These are phyloP conservation scores for Gryllus bimaculatus DNA, from an alignment of 1,140 invertebrate genomes.

Conservation along the genomic window DNA sequence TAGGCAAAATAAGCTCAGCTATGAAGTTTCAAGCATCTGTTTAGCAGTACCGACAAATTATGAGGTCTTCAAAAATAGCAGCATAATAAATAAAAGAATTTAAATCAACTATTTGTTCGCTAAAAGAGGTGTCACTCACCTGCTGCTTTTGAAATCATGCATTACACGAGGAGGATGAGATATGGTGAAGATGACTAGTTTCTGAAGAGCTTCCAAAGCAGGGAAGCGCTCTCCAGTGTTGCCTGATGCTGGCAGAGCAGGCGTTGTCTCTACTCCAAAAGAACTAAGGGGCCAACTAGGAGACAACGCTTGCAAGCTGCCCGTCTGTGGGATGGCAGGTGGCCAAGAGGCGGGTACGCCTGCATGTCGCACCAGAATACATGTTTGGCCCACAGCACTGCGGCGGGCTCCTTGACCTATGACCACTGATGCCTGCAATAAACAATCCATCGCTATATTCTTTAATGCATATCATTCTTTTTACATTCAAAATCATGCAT, in stretches of 20 bases:
- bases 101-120: no score
- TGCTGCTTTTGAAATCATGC: conserved; percentile 34
- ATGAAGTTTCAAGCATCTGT: no score
- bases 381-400: conserved; percentile 36
- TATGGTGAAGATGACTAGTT: conserved; percentile 30
- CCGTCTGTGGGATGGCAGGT: not conserved
- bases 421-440: conserved; percentile 29
- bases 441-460: not conserved
- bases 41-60: no score
- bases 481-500: not conserved
- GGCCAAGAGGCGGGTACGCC: conserved; percentile 35
- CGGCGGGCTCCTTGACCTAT: conserved; percentile 30
- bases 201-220: conserved; percentile 22
- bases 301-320: no score
- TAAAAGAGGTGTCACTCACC: conserved; percentile 16
- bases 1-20: no score
- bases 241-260: not conserved
- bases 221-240: conserved; percentile 29
- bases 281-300: no score
- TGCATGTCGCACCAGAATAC: conserved; percentile 34
- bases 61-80: no score
- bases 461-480: not conserved
- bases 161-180: conserved; percentile 29
- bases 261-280: not conserved
- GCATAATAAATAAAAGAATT: no score